Base-by-base conservation (phyloP, 2,797 vertebrate genomes). In the Gorsachius magnificus region DNA sequence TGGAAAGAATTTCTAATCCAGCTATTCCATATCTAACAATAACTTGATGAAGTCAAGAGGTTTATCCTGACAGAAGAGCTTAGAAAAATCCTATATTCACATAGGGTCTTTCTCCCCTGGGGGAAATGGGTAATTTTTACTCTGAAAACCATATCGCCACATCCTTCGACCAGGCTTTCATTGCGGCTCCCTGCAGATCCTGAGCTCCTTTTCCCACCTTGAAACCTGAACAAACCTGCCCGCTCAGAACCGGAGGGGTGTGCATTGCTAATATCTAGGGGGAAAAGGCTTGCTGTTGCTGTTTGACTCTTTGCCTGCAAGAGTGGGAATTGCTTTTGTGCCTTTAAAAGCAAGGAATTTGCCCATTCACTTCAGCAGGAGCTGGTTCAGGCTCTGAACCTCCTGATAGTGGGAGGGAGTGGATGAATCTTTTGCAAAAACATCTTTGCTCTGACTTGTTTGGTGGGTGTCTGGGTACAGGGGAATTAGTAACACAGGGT, bases 201-300 rank as follows among this genome's bases (percentile, higher is more conserved):
- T 63, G 66, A 83, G 48, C 65, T 70, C 24, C 51, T 53, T 68
- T 87, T 89, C 57, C 53, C 56, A 75, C 68, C 84, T 70, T 28
- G n/a, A 83, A 80, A 61, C 78, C 64, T 89, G 75, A 88, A 31
- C 35, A 25, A 79, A 71, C 60, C 35, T 80, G 81, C 90, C 86
- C 1, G 1, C 64, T 48, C 24, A 0, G 0, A 82, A 9, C 3
- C 0, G 0, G 54, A 58, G 93, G 63, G 89, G 43, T 0, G 3
- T 60, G 43, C 41, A 8, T 13, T 25, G 0, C n/a, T 17, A 20
- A 7, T 61, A 38, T 57, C 48, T 25, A 26, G 60, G 26, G 64
- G 69, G 56, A 5, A 29, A 51, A 60, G 71, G 53, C 61, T 87
- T 50, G 35, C 16, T 65, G 19, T 24, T 28, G 35, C 43, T 19